Percentiles rank a stretch among this genome's conserved stretches.
Evolutionary conservation across 2,888 invertebrate genomes (phyloP).

Genomic region (Conchocele bisecta): DNA sequence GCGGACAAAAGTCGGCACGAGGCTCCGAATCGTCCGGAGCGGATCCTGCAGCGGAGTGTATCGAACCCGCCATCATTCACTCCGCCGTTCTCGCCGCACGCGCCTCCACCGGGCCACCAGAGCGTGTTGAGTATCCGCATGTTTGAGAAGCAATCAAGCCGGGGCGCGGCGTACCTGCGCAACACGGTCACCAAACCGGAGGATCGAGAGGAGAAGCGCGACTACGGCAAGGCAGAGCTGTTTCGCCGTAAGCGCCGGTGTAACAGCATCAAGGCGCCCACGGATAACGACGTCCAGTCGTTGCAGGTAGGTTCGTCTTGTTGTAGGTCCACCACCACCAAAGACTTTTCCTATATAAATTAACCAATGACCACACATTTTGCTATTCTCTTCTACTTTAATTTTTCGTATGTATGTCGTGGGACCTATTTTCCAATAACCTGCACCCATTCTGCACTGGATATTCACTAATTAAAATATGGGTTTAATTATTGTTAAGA

Average conservation of each 20-base stretch:
- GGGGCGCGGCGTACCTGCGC: slow-evolving; percentile 58
- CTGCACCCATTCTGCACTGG: too few species aligned
- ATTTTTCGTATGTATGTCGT: too few species aligned
- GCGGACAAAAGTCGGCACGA: slow-evolving; percentile 25
- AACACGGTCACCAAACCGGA: slow-evolving; percentile 54
- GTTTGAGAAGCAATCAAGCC: slow-evolving; percentile 50
- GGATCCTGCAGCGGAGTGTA: too few species aligned
- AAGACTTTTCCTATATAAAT: too few species aligned
- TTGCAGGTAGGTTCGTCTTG: slow-evolving; percentile 63
- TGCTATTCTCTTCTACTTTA: too few species aligned
- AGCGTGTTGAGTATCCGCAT: slow-evolving; percentile 8
- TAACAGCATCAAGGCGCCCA: slow-evolving; percentile 63
- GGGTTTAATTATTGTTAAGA: too few species aligned
- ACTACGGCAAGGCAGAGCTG: slow-evolving; percentile 58
- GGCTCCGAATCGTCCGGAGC: too few species aligned
- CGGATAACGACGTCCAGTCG: slow-evolving; percentile 66
- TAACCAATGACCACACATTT: too few species aligned
- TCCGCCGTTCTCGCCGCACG: not conserved
- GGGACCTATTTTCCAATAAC: too few species aligned
- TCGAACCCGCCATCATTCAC: too few species aligned
- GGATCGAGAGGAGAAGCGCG: slow-evolving; percentile 60
- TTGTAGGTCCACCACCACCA: too few species aligned
- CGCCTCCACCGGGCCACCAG: not conserved
- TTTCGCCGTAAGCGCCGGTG: slow-evolving; percentile 65
- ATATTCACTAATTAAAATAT: too few species aligned